Base-by-base conservation (phyloP, 2,888 invertebrate genomes). In the Scaptomyza cyrtandrae region DNA sequence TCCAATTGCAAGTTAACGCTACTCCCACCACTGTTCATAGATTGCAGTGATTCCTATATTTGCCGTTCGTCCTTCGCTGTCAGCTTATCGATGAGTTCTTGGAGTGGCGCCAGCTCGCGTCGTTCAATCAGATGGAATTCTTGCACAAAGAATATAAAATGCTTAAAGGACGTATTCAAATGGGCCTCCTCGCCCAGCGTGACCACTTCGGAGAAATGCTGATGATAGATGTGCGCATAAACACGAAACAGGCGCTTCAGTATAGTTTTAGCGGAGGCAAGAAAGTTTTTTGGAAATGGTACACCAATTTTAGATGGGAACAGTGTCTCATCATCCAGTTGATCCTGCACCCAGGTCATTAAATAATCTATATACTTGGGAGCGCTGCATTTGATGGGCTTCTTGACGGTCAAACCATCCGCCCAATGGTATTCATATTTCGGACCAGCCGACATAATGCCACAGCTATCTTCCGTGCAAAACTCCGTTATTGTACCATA, bases 351-450 rank as follows among this genome's bases (percentile, higher is more conserved):
- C 98, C 99, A 99, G 24, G 99, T 98, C 98, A 99, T 98, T 80
- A 99, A 94, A 93, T 98, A 99, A 93, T 99, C 99, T 86, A 99
- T 99, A 93, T 99, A 99, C 93, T 98, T 98, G 55, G 99, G 99
- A 58, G 99, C 99, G 50, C 98, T 99, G 93, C 98, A 99, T 93
- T 99, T 99, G 89, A 99, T 99, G 45, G 99, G 99, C 92, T 99
- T 99, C 93, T 99, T 98, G 29, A 99, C 98, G 0, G 98, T 98
- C 90, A 97, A 97, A 0, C 99, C 99, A 93, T 99, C 99, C 0
- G 99, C 99, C 99, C 99, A 99, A 93, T 99, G 99, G 93, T 99
- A 99, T 93, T 99, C 99, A 91, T 99, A 99, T 93, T 99, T 98
- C 74, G 99, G 98, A 45, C 99, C 99, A 13, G 99, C 99, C 10